Conservation (phyloP, 53 echinoderm and acorn worm genomes). For the Zoroaster sp. region DNA sequence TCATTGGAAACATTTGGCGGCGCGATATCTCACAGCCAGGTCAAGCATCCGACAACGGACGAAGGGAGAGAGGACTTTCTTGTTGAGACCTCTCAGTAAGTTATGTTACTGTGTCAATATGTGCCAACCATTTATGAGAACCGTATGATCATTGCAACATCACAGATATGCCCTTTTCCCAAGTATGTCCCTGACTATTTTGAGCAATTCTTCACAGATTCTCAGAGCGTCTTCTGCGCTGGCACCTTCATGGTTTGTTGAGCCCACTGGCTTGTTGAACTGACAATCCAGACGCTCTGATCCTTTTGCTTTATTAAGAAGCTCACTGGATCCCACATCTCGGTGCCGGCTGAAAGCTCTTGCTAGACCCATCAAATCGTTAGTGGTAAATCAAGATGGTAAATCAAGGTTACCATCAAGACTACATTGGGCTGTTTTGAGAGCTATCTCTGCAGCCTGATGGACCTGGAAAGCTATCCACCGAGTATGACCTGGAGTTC, state of each 20-base stretch:
- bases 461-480: conserved; percentile 42
- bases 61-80: too few species aligned
- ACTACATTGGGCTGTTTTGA: conserved; percentile 60
- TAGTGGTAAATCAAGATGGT: too few species aligned
- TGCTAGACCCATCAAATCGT: conserved; percentile 3
- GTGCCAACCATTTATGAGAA: too few species aligned
- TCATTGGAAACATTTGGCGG: too few species aligned
- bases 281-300: conserved; percentile 1
- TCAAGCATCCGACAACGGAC: too few species aligned
- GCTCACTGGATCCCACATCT: neutral
- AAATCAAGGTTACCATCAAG: conserved; percentile 28
- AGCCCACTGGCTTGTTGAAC: conserved; percentile 25
- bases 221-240: neutral
- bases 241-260: neutral
- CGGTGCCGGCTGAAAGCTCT: neutral
- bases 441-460: conserved; percentile 61
- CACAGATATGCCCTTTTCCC: conserved; percentile 18
- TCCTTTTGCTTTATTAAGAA: neutral
- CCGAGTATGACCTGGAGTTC: neutral
- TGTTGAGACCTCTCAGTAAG: too few species aligned
- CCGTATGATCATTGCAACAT: too few species aligned
- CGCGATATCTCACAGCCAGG: too few species aligned
- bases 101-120: too few species aligned
- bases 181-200: conserved; percentile 25
- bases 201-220: conserved; percentile 13